These are phyloP conservation scores for Centropristis striata DNA, from an alignment of 2,113 vertebrate species.

Conservation along the genomic window DNA sequence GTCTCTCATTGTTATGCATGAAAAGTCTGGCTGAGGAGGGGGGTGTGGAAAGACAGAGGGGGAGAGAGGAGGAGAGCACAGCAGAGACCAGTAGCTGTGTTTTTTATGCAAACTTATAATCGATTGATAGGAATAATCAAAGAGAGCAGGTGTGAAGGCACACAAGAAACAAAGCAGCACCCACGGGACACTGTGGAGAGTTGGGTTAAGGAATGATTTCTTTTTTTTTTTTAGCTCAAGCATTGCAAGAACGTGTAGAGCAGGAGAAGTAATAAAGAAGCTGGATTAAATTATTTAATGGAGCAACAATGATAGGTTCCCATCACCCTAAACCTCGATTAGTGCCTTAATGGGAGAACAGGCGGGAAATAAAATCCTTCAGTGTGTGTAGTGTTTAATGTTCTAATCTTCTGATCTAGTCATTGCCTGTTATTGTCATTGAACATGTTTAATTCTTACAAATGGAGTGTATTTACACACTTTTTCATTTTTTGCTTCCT, in stretches of 20 bases:
- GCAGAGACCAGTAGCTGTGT: not conserved
- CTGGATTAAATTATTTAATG: conserved; percentile 32
- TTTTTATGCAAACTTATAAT: conserved; percentile 22
- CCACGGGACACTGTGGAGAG: not conserved
- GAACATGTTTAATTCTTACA: not conserved
- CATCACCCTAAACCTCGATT: conserved; percentile 1
- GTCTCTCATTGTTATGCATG: conserved; percentile 78
- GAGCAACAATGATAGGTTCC: conserved; percentile 8
- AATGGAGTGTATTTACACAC: not conserved
- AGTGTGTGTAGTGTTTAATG: conserved; percentile 9
- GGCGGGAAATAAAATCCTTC: conserved; percentile 10
- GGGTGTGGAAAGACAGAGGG: conserved; percentile 32
- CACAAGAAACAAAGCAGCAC: not conserved
- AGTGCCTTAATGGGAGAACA: conserved; percentile 15
- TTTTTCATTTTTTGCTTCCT: not conserved
- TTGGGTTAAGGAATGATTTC: not conserved
- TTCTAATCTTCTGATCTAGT: conserved; percentile 4
- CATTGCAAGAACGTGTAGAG: not conserved
- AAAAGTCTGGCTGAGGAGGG: conserved; percentile 56
- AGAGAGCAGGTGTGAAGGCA: not conserved
- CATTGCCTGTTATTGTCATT: not conserved
- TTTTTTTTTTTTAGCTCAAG: not conserved
- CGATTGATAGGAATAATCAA: conserved; percentile 33
- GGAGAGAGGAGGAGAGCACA: conserved; percentile 4
- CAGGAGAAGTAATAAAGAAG: conserved; percentile 3